A percentile compares a stretch with the other conserved stretches of the same genome.
These are phyloP conservation scores for Netelia fuscicornis DNA, from an alignment of 2,888 invertebrate species.

Conservation along the genomic window DNA sequence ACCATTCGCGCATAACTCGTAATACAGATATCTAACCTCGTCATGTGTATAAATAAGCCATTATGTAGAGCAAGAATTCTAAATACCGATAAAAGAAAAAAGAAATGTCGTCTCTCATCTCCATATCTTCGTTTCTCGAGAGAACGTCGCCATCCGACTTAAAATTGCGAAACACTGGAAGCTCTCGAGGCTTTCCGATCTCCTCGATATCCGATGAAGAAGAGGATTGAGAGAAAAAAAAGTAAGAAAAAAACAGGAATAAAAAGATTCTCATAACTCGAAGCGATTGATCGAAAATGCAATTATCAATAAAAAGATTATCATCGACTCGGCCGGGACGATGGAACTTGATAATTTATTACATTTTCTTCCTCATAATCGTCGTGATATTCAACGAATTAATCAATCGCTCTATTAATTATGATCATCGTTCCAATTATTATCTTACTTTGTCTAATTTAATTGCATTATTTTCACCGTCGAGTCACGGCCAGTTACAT, in stretches of 20 bases:
- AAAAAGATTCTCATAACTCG: no score
- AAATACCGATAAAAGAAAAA: not conserved
- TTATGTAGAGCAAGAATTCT: not conserved
- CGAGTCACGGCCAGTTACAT: conserved; percentile 8
- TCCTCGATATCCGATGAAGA: not conserved
- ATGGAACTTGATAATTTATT: no score
- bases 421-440: no score
- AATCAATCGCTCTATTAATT: no score
- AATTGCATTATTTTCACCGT: not conserved
- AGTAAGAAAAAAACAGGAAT: no score
- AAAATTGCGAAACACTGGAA: not conserved
- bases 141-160: not conserved
- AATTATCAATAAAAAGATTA: no score
- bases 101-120: not conserved
- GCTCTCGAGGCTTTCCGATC: not conserved
- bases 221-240: no score
- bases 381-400: no score
- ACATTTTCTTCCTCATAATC: no score
- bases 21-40: conserved; percentile 8
- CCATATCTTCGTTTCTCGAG: not conserved
- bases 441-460: no score
- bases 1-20: not conserved
- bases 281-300: no score
- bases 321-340: no score
- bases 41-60: conserved; percentile 21